Evolutionary conservation across 2,797 vertebrate genomes (phyloP), one percentile per base, ranked within the genome.

Genomic region (Jordanella pulchra): DNA sequence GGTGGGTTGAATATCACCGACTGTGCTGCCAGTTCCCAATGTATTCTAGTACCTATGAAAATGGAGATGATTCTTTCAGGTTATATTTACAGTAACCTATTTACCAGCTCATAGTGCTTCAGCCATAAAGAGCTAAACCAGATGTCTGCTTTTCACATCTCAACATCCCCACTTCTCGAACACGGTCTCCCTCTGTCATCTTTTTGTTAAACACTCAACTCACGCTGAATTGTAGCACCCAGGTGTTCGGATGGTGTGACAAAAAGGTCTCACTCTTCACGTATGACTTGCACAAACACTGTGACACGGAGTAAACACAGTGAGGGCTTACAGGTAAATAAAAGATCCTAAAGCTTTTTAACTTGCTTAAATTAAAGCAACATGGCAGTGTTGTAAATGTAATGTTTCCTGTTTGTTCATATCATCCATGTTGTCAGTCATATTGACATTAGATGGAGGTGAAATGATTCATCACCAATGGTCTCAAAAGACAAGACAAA

Each of bases 81-180:
- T 70, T 87, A 76, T 89, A 85, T 88, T 87, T 90, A 83, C 69
- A 81, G 87, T 82, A 67, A 55, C 68, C 82, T 84, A 84, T 89
- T 89, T 83, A 84, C 85, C 65, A 82, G 87, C 45, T 39, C 74
- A 79, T 39, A 63, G 56, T 60, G 73, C 75, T 78, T 77, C 75
- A 78, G 69, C 72, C 68, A 80, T 72, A 85, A 79, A 83, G 61
- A 13, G 64, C 0, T 18, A 73, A 80, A 80, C 76, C 86, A 85
- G 80, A 83, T 81, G 82, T 58, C 76, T 65, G 73, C 15, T 78
- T 76, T 84, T 84, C 79, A 73, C 76, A 82, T 86, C 66, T 86
- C 79, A 89, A 79, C 76, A 82, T 72, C 70, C 75, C 72, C 23
- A 42, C 73, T 79, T 72, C 67, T 77, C 78, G 84, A 71, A 86